Conservation (phyloP, 2,797 vertebrate genomes). For the Rachycentron canadum region DNA sequence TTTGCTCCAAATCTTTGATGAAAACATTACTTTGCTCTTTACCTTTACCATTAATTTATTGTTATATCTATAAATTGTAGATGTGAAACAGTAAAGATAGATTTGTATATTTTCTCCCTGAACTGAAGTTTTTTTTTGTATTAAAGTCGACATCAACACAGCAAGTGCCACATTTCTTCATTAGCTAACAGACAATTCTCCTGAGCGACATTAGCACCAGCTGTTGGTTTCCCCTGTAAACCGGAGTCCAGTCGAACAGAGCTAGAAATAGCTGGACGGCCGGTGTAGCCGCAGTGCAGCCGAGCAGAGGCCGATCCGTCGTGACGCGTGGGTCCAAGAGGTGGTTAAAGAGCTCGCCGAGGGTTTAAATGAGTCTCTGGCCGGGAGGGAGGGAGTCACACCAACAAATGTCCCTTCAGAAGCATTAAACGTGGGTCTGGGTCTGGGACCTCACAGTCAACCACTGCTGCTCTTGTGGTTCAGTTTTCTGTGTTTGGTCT, state of each 20-base stretch:
- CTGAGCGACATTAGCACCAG: background rate
- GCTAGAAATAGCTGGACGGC: slow-evolving; percentile 40
- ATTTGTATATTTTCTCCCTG: too few relatives aligned
- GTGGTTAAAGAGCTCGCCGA: slow-evolving; percentile 4
- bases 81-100: too few relatives aligned
- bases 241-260: background rate
- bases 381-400: slow-evolving; percentile 32
- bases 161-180: too few relatives aligned
- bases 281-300: slow-evolving; percentile 16
- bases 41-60: too few relatives aligned
- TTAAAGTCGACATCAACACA: too few relatives aligned
- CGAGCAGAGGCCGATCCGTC: slow-evolving; percentile 23
- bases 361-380: slow-evolving; percentile 30
- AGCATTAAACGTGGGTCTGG: slow-evolving; percentile 28
- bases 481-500: too few relatives aligned
- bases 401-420: slow-evolving; percentile 6
- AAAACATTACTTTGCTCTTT: too few relatives aligned
- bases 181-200: background rate
- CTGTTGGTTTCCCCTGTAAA: slow-evolving; percentile 11
- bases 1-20: too few relatives aligned
- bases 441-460: too few relatives aligned
- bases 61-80: too few relatives aligned
- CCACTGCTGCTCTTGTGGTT: too few relatives aligned
- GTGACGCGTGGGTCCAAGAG: slow-evolving; percentile 17
- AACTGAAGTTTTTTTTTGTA: too few relatives aligned